These are phyloP conservation scores for Callocephalon fimbriatum DNA, from an alignment of 2,113 vertebrate species.

Conservation along the genomic window DNA sequence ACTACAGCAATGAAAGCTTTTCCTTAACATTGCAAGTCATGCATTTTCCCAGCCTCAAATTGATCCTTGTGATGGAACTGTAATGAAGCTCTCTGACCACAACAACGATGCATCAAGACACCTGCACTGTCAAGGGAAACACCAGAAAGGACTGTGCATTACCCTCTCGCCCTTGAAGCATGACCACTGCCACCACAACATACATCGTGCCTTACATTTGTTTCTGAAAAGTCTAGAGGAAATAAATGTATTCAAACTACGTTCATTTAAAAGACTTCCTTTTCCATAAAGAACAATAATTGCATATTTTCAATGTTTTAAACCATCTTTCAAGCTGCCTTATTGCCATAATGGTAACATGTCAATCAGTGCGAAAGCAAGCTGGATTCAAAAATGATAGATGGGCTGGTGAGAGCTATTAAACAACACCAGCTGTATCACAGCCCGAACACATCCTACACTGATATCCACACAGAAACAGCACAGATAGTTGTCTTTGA, in stretches of 20 bases:
- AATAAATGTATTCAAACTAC: neutral
- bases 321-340: neutral
- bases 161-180: accelerated
- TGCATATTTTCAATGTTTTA: neutral
- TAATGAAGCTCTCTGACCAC: accelerated
- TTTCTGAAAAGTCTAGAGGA: neutral
- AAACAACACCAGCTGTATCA: neutral
- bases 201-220: neutral
- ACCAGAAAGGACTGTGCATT: neutral
- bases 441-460: neutral
- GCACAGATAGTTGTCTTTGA: accelerated
- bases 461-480: neutral
- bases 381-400: neutral
- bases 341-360: neutral
- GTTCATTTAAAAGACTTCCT: neutral
- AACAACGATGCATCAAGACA: accelerated
- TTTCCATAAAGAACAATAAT: neutral
- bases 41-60: neutral
- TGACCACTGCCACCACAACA: neutral
- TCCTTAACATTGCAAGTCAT: neutral
- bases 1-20: neutral
- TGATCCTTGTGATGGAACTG: neutral
- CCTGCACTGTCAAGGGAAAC: neutral
- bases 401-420: neutral
- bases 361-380: neutral